Base-by-base conservation (phyloP, 2,888 invertebrate genomes). In the Hypolimnas misippus region DNA sequence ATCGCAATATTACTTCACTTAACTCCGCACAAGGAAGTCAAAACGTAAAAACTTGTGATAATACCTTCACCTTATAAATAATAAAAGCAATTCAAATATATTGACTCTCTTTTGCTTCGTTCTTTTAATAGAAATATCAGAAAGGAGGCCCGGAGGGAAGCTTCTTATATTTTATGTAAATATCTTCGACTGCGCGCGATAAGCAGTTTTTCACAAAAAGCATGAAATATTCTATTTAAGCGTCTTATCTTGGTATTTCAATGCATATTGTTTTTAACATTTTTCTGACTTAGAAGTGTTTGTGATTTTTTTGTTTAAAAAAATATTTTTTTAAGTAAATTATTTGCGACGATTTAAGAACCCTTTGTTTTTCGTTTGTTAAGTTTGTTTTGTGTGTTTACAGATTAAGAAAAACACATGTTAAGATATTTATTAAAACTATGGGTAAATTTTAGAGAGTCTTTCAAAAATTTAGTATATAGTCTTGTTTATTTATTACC, bases 91-190 rank as follows among this genome's bases (percentile, higher is more conserved):
- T 49, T 49, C 49, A 49, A 49, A 25, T 44, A 6, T 46, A 21
- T 46, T 19, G 29, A 25, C 29, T 49, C n/a, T n/a, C 44, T 49
- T 29, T 49, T 2, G 14, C 49, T 29, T 49, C 29, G 14, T 49
- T n/a, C 49, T 29, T 49, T 49, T 29, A 49, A 49, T 29, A 29
- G 29, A 29, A 49, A 29, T 49, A 49, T 49, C 29, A 29, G 29
- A 49, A 38, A 33, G 14, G 5, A 17, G 58, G 42, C 19, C 14
- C 49, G 33, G 42, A 35, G 14, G 46, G 12, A 12, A 21, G 5
- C 10, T 33, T 33, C 29, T 46, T 35, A 35, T 55, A 55, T 29
- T 55, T 61, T 50, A 61, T 55, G 60, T 35, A 55, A 61, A 61
- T 61, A 35, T 55, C 52, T 60, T 54, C 1, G 60, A 19, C 25